Percentiles rank a stretch among this genome's conserved stretches.
These are phyloP conservation scores for Dasypus novemcinctus DNA, from an alignment of 2,113 vertebrate genomes.

Conservation along the genomic window DNA sequence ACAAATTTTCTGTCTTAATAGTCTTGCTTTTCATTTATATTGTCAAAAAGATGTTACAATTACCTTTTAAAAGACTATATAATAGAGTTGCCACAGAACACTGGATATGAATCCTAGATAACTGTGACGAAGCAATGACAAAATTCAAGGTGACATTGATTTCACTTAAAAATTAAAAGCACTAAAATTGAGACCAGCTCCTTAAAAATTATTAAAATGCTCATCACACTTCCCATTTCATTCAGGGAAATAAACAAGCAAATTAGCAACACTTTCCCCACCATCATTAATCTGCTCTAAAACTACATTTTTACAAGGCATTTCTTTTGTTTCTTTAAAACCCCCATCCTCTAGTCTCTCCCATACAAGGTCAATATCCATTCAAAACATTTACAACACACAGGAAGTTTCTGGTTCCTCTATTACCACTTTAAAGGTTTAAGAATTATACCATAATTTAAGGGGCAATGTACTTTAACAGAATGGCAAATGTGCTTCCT, in stretches of 20 bases:
- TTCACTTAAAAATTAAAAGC: conserved; percentile 81
- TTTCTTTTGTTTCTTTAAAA: conserved; percentile 79
- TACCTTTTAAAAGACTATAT: conserved; percentile 77
- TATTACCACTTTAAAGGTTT: conserved; percentile 74
- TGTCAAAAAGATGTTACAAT: conserved; percentile 78
- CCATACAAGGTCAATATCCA: conserved; percentile 69
- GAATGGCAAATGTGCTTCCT: conserved; percentile 79
- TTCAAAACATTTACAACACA: conserved; percentile 49
- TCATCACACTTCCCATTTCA: conserved; percentile 81
- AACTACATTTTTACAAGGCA: conserved; percentile 83
- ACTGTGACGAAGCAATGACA: conserved; percentile 77
- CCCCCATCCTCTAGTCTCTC: conserved; percentile 59
- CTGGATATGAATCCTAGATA: conserved; percentile 74
- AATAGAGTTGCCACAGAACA: conserved; percentile 69
- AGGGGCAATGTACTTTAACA: conserved; percentile 73
- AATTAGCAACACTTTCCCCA: conserved; percentile 81
- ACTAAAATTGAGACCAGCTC: conserved; percentile 87
- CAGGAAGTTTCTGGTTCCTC: conserved; percentile 67
- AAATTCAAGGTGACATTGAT: conserved; percentile 70
- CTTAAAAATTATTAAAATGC: conserved; percentile 85
- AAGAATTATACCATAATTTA: conserved; percentile 77
- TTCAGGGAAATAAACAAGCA: conserved; percentile 85
- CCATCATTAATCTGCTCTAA: conserved; percentile 79
- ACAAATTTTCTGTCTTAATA: conserved; percentile 73
- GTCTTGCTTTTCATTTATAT: conserved; percentile 81